These are phyloP conservation scores for Camelus dromedarius DNA, from an alignment of 2,113 vertebrate species.

Conservation along the genomic window DNA sequence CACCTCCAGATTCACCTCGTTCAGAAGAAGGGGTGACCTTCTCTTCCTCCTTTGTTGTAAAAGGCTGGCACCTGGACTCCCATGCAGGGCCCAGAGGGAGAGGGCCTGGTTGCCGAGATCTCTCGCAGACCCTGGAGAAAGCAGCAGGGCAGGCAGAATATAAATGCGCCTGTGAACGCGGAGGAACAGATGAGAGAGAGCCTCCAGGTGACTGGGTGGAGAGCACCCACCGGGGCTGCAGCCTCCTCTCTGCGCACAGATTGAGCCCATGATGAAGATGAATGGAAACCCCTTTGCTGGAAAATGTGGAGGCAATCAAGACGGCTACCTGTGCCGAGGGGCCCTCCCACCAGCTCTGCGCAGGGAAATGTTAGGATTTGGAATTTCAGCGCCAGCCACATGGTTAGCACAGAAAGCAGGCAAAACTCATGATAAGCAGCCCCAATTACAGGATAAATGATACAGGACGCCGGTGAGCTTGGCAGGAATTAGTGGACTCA, in stretches of 20 bases:
- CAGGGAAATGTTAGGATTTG: not conserved
- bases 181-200: constrained; percentile 54
- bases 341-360: not conserved
- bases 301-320: constrained; percentile 24
- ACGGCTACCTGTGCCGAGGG: not conserved
- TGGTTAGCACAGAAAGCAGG: not conserved
- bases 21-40: not conserved
- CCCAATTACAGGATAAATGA: constrained; percentile 68
- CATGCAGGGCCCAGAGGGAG: not conserved
- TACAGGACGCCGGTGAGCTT: not conserved
- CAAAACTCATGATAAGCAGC: constrained; percentile 40
- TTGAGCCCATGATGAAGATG: constrained; percentile 73
- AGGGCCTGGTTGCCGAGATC: not conserved
- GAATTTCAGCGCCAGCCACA: constrained; percentile 14
- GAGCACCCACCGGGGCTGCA: not conserved
- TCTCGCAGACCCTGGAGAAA: not conserved
- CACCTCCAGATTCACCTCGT: not conserved
- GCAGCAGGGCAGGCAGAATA: not conserved
- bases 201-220: constrained; percentile 68
- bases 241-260: constrained; percentile 59
- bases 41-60: not conserved
- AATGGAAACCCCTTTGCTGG: constrained; percentile 65
- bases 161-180: not conserved
- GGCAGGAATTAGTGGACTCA: constrained; percentile 50
- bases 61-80: not conserved